Evolutionary conservation across 2,888 invertebrate species (phyloP).

Genomic region (Automeris io): DNA sequence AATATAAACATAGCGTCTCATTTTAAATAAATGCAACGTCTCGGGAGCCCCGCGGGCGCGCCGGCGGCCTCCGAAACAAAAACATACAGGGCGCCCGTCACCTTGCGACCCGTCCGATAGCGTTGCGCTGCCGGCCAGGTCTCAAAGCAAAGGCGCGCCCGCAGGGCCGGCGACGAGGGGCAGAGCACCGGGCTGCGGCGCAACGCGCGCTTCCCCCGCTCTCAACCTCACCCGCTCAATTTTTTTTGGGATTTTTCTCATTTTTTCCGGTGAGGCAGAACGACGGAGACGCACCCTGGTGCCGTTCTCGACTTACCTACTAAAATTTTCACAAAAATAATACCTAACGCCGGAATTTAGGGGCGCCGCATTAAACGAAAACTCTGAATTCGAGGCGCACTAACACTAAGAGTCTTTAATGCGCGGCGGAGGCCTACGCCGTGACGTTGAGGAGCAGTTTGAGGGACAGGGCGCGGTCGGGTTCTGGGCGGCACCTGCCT

Average conservation of each 20-base stretch:
- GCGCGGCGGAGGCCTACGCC: constrained; percentile 44
- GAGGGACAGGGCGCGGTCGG: constrained; percentile 77
- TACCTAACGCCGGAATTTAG: constrained; percentile 74
- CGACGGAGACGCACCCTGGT: constrained; percentile 26
- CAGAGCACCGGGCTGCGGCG: constrained; percentile 24
- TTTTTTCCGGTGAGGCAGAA: constrained; percentile 40
- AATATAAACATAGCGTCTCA: constrained; percentile 47
- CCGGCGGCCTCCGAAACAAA: constrained; percentile 11
- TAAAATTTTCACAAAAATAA: constrained; percentile 76
- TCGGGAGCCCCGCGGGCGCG: constrained; percentile 19
- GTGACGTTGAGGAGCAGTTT: constrained; percentile 80
- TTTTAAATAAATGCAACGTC: constrained; percentile 55
- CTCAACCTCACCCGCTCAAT: constrained; percentile 24
- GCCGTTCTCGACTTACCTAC: constrained; percentile 60
- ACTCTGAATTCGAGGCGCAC: constrained; percentile 19
- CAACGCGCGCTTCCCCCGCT: constrained; percentile 27
- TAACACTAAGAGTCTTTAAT: constrained; percentile 58
- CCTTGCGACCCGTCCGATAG: neutral
- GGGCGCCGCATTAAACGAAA: constrained; percentile 27
- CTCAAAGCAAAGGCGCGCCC: constrained; percentile 16
- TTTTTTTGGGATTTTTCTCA: constrained; percentile 64
- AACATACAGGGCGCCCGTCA: constrained; percentile 10
- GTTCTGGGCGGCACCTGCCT: constrained; percentile 65
- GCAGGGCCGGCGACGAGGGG: constrained; percentile 17
- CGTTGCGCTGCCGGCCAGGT: constrained; percentile 8